A percentile compares a stretch with the other conserved stretches of the same genome.
Conservation (phyloP, 1,140 invertebrate genomes). For the Trachymyrmex cornetzi region DNA sequence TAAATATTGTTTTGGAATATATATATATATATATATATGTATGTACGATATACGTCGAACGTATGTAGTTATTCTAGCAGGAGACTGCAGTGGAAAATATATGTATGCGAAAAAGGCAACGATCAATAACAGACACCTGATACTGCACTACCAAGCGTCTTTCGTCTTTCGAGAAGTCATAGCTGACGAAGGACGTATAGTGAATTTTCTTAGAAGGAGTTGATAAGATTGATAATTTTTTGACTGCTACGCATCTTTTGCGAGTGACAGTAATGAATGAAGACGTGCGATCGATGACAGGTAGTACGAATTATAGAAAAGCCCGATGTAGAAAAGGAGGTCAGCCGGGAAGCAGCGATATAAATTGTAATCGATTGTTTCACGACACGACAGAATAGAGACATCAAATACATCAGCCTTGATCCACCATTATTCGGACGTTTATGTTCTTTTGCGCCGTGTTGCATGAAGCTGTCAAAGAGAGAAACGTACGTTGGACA, state of each 20-base stretch:
- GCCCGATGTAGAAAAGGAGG: not conserved
- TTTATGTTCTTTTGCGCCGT: constrained; percentile 55
- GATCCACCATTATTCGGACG: constrained; percentile 47
- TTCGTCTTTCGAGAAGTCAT: constrained; percentile 14
- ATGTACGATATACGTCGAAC: not conserved
- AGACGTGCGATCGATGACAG: constrained; percentile 5
- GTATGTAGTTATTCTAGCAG: not conserved
- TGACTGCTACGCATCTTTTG: not conserved
- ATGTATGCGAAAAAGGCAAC: not conserved
- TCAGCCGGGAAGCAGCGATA: not conserved
- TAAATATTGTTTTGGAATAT: not conserved
- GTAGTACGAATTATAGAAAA: not conserved
- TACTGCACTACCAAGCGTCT: constrained; percentile 13
- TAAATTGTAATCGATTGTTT: constrained; percentile 56
- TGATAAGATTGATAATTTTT: constrained; percentile 30
- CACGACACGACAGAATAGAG: not conserved
- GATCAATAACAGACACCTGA: constrained; percentile 33
- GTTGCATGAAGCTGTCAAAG: constrained; percentile 64
- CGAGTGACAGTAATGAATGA: not conserved
- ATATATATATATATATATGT: too few species aligned
- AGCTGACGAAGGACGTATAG: not conserved
- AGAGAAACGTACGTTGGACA: constrained; percentile 55
- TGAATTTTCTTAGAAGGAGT: constrained; percentile 30
- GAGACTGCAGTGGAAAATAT: constrained; percentile 31
- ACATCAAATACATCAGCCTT: constrained; percentile 25